Base-by-base conservation (phyloP, 2,888 invertebrate species). In the Drosophila kanekoi region DNA sequence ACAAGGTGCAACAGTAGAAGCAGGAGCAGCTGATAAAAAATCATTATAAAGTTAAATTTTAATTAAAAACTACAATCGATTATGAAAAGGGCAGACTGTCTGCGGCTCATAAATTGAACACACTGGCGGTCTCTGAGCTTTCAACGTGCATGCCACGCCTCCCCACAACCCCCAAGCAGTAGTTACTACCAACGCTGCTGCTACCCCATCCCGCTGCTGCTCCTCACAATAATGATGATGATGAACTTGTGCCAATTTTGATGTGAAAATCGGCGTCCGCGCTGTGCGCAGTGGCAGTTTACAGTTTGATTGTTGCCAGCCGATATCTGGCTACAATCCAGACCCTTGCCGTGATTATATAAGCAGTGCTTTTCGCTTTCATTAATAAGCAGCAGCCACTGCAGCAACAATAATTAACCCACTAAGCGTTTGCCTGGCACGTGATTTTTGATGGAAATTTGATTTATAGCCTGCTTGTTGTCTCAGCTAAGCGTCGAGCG, bases 41-140 rank as follows among this genome's bases (percentile, higher is more conserved):
- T 89, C 89, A 91, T 90, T 91, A 91, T 86, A 91, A 91, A 81
- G 86, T 90, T 87, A 87, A 91, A 84, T 89, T 90, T 90, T 91
- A 90, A 91, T 91, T 90, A 91, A 90, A 91, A 91, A 85, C 77
- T 81, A 73, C 86, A 88, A 88, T 84, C 83, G 89, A 84, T 84
- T 86, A 83, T 69, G 61, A 63, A 69, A 64, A 37, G 45, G 76
- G 65, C 72, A 70, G 72, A 72, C 77, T 87, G 89, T 87, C 89
- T 85, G 82, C 87, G 87, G 84, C 85, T 89, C 83, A 83, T 86
- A 86, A 85, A 86, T 88, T 86, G 86, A 81, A 68, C 77, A 61
- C 77, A 69, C 66, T 70, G 80, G 77, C 81, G 76, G 82, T 65
- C 78, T 66, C 57, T 14, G 18, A 78, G 88, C 87, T 87, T 85